Evolutionary conservation across 2,797 vertebrate species (phyloP).

Genomic region (Notamacropus eugenii): DNA sequence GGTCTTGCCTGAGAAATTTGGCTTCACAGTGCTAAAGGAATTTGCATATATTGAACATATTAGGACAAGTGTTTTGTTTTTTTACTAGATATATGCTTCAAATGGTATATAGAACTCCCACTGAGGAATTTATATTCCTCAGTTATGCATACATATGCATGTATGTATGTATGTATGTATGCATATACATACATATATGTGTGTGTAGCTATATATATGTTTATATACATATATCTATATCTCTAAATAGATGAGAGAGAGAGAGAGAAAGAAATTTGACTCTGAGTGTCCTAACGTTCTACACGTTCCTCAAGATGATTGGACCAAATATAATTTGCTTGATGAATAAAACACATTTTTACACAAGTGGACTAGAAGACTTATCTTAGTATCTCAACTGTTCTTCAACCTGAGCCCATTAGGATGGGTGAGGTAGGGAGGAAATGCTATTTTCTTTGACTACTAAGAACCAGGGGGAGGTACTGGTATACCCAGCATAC

Average conservation of each 20-base stretch:
- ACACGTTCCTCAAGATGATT: slow-evolving; percentile 1
- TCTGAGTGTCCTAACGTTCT: slow-evolving; percentile 12
- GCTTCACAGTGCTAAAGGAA: slow-evolving; percentile 7
- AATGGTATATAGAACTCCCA: background rate
- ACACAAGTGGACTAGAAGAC: background rate
- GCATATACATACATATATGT: background rate
- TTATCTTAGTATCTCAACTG: background rate
- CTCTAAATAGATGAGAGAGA: background rate
- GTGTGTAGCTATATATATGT: background rate
- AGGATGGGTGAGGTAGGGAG: slow-evolving; percentile 1
- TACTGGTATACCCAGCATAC: background rate
- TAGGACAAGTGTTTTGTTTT: background rate
- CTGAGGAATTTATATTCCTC: background rate
- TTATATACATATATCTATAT: too few relatives aligned
- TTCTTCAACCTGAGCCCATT: slow-evolving; percentile 17
- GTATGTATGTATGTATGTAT: background rate
- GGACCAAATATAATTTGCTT: slow-evolving; percentile 30
- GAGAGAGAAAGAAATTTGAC: background rate
- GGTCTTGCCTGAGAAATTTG: slow-evolving; percentile 39
- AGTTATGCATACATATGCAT: background rate
- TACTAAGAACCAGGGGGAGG: background rate
- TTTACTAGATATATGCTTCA: background rate
- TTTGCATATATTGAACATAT: slow-evolving; percentile 34
- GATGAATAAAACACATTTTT: slow-evolving; percentile 41
- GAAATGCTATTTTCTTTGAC: slow-evolving; percentile 17